A percentile compares a stretch with the other conserved stretches of the same genome.
Evolutionary conservation across 1,140 invertebrate species (phyloP).

Genomic region (Drosophila quadrilineata): DNA sequence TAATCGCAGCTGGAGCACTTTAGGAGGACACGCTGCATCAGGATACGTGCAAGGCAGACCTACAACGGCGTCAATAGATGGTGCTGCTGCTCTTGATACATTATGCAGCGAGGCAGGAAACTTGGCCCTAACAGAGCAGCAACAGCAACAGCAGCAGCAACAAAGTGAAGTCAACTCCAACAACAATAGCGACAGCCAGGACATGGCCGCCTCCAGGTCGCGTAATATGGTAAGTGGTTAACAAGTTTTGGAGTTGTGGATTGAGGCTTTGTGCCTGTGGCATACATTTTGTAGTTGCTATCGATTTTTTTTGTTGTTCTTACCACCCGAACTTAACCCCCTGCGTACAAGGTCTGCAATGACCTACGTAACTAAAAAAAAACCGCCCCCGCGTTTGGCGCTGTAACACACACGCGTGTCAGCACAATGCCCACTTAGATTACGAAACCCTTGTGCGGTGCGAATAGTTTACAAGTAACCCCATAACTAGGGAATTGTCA

Average conservation of each 20-base stretch:
- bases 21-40: constrained; percentile 51
- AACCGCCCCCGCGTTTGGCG: constrained; percentile 15
- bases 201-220: constrained; percentile 52
- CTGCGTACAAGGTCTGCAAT: constrained; percentile 20
- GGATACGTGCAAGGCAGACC: constrained; percentile 2
- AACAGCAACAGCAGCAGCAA: not conserved
- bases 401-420: constrained; percentile 17
- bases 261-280: not conserved
- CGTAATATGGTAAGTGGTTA: constrained; percentile 75
- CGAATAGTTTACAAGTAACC: not conserved
- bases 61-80: not conserved
- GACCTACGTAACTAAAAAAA: constrained; percentile 58
- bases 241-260: too few relatives aligned
- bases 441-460: constrained; percentile 10
- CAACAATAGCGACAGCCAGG: constrained; percentile 1
- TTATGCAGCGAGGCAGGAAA: constrained; percentile 49
- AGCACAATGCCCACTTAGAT: constrained; percentile 2
- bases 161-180: constrained; percentile 16
- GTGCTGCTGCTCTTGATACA: constrained; percentile 23
- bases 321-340: not conserved
- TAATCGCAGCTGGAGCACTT: constrained; percentile 62
- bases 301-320: constrained; percentile 59
- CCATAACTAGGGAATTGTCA: not conserved
- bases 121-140: constrained; percentile 32
- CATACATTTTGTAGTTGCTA: constrained; percentile 33